Evolutionary conservation across 1,140 invertebrate species (phyloP).

Genomic region (Cydia amplana): DNA sequence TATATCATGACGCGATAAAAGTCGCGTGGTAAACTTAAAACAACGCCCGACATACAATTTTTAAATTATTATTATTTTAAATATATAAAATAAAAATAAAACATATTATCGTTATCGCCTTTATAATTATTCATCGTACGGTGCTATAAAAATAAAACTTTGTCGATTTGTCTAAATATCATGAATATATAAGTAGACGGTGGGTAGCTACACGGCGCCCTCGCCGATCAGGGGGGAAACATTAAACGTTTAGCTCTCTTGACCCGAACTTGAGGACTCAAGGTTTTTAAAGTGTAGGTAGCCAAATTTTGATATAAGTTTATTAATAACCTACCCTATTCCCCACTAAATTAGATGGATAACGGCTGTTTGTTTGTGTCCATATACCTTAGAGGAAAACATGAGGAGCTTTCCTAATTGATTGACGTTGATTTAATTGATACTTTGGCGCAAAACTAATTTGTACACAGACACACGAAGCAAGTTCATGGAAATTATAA

Average conservation of each 20-base stretch:
- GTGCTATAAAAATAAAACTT: conserved; percentile 31
- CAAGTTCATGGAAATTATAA: conserved; percentile 11
- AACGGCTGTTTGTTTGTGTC: neutral
- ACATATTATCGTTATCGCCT: too few relatives aligned
- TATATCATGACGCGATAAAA: too few relatives aligned
- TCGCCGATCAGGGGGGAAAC: neutral
- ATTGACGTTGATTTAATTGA: conserved; percentile 8
- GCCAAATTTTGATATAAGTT: conserved; percentile 6
- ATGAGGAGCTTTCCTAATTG: conserved; percentile 6
- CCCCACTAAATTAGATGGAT: neutral
- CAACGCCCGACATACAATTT: too few relatives aligned
- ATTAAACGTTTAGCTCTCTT: conserved; percentile 29
- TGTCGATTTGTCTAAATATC: conserved; percentile 32
- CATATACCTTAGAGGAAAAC: neutral
- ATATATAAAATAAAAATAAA: too few relatives aligned
- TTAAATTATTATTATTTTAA: too few relatives aligned
- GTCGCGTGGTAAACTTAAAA: too few relatives aligned
- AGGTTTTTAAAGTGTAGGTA: conserved; percentile 16
- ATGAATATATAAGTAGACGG: conserved; percentile 29
- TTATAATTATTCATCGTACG: conserved; percentile 27
- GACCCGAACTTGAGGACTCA: conserved; percentile 20
- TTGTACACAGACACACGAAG: conserved; percentile 8
- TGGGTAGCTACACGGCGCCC: neutral
- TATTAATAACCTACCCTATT: neutral
- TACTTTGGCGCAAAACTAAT: conserved; percentile 3